Percentiles rank a stretch among this genome's conserved stretches.
Evolutionary conservation across 1,140 invertebrate genomes (phyloP).

Genomic region (Lordiphosa clarofinis): DNA sequence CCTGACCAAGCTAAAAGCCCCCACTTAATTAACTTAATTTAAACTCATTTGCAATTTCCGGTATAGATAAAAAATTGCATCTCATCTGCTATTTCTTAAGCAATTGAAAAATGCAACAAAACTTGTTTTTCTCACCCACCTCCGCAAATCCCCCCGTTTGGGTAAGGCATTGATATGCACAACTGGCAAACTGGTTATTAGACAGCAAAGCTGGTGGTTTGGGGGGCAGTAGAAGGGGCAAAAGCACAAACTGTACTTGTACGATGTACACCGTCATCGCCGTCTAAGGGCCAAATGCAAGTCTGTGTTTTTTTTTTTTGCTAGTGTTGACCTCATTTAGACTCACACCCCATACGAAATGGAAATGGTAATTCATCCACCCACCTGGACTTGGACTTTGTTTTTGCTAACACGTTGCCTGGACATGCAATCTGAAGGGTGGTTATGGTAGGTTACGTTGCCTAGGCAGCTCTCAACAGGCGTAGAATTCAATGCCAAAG

Average conservation of each 20-base stretch:
- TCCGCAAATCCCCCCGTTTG: slow-evolving; percentile 3
- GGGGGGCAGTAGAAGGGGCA: not conserved
- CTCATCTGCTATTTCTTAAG: slow-evolving; percentile 21
- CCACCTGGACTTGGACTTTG: slow-evolving; percentile 3
- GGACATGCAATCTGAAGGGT: slow-evolving; percentile 35
- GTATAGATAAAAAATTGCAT: slow-evolving; percentile 3
- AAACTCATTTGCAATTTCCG: slow-evolving; percentile 40
- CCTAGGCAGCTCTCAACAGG: slow-evolving; percentile 22
- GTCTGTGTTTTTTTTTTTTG: slow-evolving; percentile 8
- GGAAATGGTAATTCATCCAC: not conserved
- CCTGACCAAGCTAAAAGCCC: too few relatives aligned
- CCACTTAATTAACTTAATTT: slow-evolving; percentile 26
- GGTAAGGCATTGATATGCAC: slow-evolving; percentile 35
- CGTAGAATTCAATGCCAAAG: slow-evolving; percentile 59
- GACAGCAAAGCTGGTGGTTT: slow-evolving; percentile 1
- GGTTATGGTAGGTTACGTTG: slow-evolving; percentile 23
- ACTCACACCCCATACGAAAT: slow-evolving; percentile 23
- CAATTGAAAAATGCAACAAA: slow-evolving; percentile 66
- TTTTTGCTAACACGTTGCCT: slow-evolving; percentile 9
- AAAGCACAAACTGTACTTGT: slow-evolving; percentile 45
- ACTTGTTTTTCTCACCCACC: slow-evolving; percentile 36
- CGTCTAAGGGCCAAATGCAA: slow-evolving; percentile 3
- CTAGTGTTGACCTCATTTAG: slow-evolving; percentile 50
- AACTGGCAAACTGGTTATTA: slow-evolving; percentile 42
- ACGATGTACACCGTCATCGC: slow-evolving; percentile 23